A percentile compares a stretch with the other conserved stretches of the same genome.
phyloP scores from a whole-genome alignment of 2,888 invertebrate species.

The Rhagonycha fulva region DNA sequence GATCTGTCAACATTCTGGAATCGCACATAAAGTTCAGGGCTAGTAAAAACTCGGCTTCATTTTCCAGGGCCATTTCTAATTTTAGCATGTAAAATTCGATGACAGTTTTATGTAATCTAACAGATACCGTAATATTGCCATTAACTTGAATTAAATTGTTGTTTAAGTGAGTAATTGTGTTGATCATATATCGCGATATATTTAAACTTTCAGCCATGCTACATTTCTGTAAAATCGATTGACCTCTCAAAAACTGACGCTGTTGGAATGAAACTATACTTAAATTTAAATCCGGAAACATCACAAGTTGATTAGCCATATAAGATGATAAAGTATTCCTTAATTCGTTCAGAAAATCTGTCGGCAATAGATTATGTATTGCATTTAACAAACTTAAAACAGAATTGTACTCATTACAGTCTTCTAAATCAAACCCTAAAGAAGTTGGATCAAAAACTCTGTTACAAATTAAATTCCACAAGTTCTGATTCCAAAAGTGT shows the following conservation, averaged over 20 bases:
- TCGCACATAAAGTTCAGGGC: conserved; percentile 37
- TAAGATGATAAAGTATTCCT: conserved; percentile 26
- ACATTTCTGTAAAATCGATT: conserved; percentile 36
- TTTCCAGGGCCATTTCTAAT: conserved; percentile 39
- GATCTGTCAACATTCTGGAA: conserved; percentile 34
- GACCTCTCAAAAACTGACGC: conserved; percentile 42
- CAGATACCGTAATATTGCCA: not conserved
- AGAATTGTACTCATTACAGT: conserved; percentile 1
- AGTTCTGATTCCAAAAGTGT: conserved; percentile 32
- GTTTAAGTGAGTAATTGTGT: conserved; percentile 14
- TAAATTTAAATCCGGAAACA: conserved; percentile 35
- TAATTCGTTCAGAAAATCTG: conserved; percentile 1
- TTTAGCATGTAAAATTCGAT: conserved; percentile 30
- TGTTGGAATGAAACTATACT: conserved; percentile 38
- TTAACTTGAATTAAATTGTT: conserved; percentile 19
- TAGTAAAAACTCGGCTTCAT: conserved; percentile 34
- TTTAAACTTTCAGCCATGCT: conserved; percentile 34
- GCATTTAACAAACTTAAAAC: conserved; percentile 23
- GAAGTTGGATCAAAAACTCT: conserved; percentile 37
- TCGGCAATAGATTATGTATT: not conserved
- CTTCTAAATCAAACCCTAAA: conserved; percentile 32
- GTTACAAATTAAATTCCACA: conserved; percentile 38
- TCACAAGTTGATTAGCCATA: conserved; percentile 25
- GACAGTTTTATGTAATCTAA: conserved; percentile 27
- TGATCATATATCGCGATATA: conserved; percentile 25